A percentile compares a stretch with the other conserved stretches of the same genome.
Evolutionary conservation across 2,888 invertebrate species (phyloP).

Genomic region (Stenodema calcarata): DNA sequence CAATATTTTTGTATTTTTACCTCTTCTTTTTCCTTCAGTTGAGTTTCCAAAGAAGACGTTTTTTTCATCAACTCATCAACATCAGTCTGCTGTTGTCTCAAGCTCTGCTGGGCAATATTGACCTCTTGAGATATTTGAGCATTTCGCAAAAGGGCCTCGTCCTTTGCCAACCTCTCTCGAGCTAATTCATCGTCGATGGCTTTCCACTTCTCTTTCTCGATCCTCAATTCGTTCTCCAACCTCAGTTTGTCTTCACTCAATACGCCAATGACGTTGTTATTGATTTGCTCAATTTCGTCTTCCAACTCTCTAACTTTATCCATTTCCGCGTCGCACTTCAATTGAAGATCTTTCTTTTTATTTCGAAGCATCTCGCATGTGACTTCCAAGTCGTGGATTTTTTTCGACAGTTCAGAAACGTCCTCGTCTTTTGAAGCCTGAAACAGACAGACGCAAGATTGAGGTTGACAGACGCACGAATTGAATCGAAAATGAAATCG

Average conservation of each 20-base stretch:
- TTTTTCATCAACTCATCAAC: slow-evolving; percentile 68
- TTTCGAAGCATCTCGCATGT: slow-evolving; percentile 23
- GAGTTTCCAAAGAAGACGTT: slow-evolving; percentile 66
- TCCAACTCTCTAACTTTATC: slow-evolving; percentile 33
- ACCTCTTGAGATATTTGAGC: slow-evolving; percentile 83
- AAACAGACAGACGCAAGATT: neutral
- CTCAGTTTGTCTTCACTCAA: slow-evolving; percentile 33
- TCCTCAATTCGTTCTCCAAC: slow-evolving; percentile 48
- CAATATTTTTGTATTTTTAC: too few species aligned
- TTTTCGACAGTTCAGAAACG: slow-evolving; percentile 33
- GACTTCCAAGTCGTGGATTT: slow-evolving; percentile 32
- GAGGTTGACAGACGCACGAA: too few species aligned
- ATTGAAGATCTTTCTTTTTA: slow-evolving; percentile 36
- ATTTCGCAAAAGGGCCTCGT: slow-evolving; percentile 76
- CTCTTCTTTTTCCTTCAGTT: slow-evolving; percentile 66
- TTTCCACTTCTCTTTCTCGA: slow-evolving; percentile 49
- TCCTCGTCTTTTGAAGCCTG: slow-evolving; percentile 46
- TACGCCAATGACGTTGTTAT: slow-evolving; percentile 14
- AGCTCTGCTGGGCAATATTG: slow-evolving; percentile 76
- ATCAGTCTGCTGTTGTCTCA: slow-evolving; percentile 73
- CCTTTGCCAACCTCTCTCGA: slow-evolving; percentile 75
- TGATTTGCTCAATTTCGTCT: slow-evolving; percentile 56
- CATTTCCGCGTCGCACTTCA: slow-evolving; percentile 33
- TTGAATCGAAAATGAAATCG: neutral
- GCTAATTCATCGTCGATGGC: slow-evolving; percentile 55